Conservation (phyloP, 2,797 vertebrate species). For the Halcyon leucocephala region DNA sequence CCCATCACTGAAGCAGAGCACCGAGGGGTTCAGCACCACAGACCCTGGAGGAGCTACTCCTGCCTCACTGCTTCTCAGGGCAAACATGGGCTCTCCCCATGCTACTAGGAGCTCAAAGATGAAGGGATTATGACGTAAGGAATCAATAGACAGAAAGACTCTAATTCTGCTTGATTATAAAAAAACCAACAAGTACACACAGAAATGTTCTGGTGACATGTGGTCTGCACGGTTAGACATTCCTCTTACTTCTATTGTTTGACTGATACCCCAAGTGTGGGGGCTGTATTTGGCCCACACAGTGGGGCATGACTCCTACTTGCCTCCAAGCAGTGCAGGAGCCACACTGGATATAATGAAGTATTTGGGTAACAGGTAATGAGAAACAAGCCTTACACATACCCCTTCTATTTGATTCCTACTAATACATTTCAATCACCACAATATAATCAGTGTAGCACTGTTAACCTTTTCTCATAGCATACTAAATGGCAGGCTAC, state of each 20-base stretch:
- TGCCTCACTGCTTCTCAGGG: not conserved
- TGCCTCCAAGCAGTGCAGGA: not conserved
- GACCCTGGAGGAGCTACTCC: not conserved
- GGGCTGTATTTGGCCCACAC: not conserved
- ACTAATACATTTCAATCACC: not conserved
- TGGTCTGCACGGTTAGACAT: not conserved
- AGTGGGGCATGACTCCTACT: not conserved
- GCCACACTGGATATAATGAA: not conserved
- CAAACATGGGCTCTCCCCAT: rapidly evolving
- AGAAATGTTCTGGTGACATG: not conserved
- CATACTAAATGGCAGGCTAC: not conserved
- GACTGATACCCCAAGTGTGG: not conserved
- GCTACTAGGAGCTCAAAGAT: not conserved
- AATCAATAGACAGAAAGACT: not conserved
- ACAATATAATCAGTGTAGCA: not conserved
- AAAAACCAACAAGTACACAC: rapidly evolving
- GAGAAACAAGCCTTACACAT: not conserved
- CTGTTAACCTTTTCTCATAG: not conserved
- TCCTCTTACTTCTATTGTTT: not conserved
- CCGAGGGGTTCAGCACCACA: rapidly evolving
- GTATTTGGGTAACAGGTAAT: not conserved
- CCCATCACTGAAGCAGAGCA: rapidly evolving
- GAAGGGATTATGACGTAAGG: not conserved
- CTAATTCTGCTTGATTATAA: not conserved
- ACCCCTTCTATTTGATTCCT: not conserved